A percentile compares a stretch with the other conserved stretches of the same genome.
These are phyloP conservation scores for Paguma larvata DNA, from an alignment of 2,797 vertebrate genomes.

Conservation along the genomic window DNA sequence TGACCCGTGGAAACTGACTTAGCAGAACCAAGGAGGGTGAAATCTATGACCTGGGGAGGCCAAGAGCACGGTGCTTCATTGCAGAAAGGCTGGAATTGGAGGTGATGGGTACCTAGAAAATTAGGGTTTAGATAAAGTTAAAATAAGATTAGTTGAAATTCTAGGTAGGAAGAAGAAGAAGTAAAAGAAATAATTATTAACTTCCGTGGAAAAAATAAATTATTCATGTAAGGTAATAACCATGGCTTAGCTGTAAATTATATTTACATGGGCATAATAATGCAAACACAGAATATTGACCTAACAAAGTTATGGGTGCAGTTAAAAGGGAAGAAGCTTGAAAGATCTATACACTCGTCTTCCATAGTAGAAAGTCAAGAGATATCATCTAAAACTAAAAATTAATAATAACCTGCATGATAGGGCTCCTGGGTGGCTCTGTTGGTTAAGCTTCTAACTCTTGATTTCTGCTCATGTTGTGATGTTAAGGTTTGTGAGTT, in stretches of 20 bases:
- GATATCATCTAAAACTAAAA: background rate
- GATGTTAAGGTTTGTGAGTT: too few relatives aligned
- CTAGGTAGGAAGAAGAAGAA: background rate
- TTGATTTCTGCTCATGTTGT: too few relatives aligned
- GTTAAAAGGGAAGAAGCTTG: background rate
- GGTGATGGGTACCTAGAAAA: background rate
- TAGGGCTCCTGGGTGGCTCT: too few relatives aligned
- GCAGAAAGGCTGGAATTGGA: background rate
- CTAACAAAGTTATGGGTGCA: background rate
- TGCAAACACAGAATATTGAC: background rate
- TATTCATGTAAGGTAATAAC: background rate
- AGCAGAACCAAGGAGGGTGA: background rate
- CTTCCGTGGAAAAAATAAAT: background rate
- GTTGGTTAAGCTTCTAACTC: too few relatives aligned
- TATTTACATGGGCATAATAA: constrained; percentile 11
- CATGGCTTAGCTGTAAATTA: background rate
- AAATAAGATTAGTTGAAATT: background rate
- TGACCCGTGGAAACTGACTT: background rate
- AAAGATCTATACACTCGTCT: background rate
- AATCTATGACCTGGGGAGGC: background rate
- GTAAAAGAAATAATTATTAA: background rate
- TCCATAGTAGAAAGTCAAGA: background rate
- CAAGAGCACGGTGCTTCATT: background rate
- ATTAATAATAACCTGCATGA: background rate
- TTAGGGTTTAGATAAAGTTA: background rate